Percentiles rank a stretch among this genome's conserved stretches.
These are phyloP conservation scores for Oscheius sp. DNA, from an alignment of 1,140 invertebrate species.

Conservation along the genomic window DNA sequence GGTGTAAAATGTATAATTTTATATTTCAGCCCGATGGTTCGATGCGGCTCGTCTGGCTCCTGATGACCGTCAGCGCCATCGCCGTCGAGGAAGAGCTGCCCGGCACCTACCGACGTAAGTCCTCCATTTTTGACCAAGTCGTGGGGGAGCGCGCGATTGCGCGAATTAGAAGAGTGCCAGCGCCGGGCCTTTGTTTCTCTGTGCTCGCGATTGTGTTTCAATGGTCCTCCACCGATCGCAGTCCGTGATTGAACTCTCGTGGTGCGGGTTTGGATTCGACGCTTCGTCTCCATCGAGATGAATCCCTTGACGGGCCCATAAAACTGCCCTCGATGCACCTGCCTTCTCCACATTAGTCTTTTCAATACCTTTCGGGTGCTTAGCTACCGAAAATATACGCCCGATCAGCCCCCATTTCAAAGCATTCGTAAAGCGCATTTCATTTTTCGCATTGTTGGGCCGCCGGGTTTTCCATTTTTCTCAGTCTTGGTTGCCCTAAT, in stretches of 20 bases:
- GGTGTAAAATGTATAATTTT: not conserved
- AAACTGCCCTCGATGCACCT: no score
- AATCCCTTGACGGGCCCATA: not conserved
- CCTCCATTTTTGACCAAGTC: not conserved
- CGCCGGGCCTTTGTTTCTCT: not conserved
- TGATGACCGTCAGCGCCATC: not conserved
- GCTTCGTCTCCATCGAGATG: not conserved
- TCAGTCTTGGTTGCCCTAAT: no score
- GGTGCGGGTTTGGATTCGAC: no score
- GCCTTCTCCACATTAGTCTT: no score
- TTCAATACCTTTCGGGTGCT: no score
- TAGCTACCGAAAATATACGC: no score
- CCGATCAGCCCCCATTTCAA: no score
- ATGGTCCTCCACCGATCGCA: not conserved
- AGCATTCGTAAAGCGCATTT: no score
- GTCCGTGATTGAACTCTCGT: not conserved
- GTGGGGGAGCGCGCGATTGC: not conserved
- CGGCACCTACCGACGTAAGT: not conserved
- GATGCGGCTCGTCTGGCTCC: conserved; percentile 10
- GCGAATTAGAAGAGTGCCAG: conserved; percentile 2
- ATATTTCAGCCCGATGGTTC: conserved; percentile 4
- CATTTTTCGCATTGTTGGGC: no score
- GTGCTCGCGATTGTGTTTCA: not conserved
- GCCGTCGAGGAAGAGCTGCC: not conserved
- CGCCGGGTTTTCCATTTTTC: no score